These are phyloP conservation scores for Lindbergichthys nudifrons DNA, from an alignment of 2,797 vertebrate species.

Conservation along the genomic window DNA sequence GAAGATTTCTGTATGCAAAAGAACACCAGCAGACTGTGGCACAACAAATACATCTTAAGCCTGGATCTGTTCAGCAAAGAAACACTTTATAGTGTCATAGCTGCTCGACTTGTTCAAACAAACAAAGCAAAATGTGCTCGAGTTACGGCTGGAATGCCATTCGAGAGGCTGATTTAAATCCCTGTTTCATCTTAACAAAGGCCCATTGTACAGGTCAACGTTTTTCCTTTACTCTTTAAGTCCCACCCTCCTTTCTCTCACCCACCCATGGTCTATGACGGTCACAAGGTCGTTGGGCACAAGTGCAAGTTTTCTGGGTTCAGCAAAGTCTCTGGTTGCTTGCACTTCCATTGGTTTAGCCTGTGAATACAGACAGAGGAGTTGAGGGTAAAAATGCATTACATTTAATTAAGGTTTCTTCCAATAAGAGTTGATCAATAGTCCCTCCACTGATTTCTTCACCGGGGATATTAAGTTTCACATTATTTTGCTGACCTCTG, in stretches of 20 bases:
- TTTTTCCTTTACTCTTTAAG: conserved; percentile 36
- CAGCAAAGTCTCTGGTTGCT: conserved; percentile 83
- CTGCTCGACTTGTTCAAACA: conserved; percentile 13
- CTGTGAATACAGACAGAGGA: conserved; percentile 64
- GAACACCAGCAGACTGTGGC: neutral
- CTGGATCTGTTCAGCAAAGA: neutral
- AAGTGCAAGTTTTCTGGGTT: conserved; percentile 86
- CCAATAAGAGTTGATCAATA: neutral
- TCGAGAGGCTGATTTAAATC: conserved; percentile 26
- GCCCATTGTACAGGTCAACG: conserved; percentile 20
- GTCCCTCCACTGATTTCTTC: neutral
- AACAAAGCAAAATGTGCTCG: conserved; percentile 25
- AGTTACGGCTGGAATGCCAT: conserved; percentile 38
- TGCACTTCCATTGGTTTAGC: conserved; percentile 86
- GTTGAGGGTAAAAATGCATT: neutral
- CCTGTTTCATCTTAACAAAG: conserved; percentile 51
- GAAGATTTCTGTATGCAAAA: neutral
- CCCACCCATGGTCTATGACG: conserved; percentile 89
- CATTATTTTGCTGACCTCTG: conserved; percentile 81
- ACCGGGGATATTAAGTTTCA: neutral
- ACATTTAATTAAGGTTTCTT: neutral
- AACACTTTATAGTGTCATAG: neutral
- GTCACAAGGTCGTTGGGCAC: conserved; percentile 85
- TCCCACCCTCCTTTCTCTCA: conserved; percentile 30
- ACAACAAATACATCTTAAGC: neutral